Percentiles rank a stretch among this genome's conserved stretches.
Evolutionary conservation across 2,888 invertebrate species (phyloP).

Genomic region (Drosophila mulleri): DNA sequence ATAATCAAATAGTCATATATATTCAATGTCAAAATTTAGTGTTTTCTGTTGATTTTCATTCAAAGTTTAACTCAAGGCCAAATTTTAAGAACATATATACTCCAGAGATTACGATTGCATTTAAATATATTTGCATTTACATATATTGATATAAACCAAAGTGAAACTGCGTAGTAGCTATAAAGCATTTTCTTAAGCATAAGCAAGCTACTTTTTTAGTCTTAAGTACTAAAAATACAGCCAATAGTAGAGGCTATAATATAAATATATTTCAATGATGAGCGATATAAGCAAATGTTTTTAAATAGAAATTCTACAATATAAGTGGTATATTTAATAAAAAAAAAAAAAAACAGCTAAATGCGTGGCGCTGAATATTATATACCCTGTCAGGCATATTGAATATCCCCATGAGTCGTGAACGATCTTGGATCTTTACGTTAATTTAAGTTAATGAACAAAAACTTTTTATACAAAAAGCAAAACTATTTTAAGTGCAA

Average conservation of each 20-base stretch:
- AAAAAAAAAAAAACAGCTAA: neutral
- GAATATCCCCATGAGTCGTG: conserved; percentile 24
- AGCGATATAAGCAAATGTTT: conserved; percentile 65
- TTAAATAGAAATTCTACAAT: conserved; percentile 66
- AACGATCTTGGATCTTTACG: conserved; percentile 25
- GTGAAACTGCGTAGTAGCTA: conserved; percentile 42
- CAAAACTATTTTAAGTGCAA: conserved; percentile 16
- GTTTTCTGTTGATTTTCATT: conserved; percentile 21
- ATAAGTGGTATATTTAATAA: conserved; percentile 43
- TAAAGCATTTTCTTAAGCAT: conserved; percentile 62
- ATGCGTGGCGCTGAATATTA: conserved; percentile 13
- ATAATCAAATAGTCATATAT: conserved; percentile 20
- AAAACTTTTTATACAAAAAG: conserved; percentile 18
- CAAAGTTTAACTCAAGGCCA: conserved; percentile 45
- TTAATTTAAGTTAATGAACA: conserved; percentile 15
- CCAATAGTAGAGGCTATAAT: conserved; percentile 34
- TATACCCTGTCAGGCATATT: conserved; percentile 34
- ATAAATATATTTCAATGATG: conserved; percentile 30
- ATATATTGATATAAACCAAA: conserved; percentile 43
- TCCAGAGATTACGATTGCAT: conserved; percentile 55
- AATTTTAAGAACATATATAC: conserved; percentile 36
- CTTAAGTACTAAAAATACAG: conserved; percentile 37
- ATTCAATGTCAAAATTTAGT: conserved; percentile 18
- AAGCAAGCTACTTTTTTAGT: conserved; percentile 53
- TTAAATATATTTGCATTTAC: conserved; percentile 68